Evolutionary conservation across 2,113 vertebrate genomes (phyloP), one percentile per base, ranked within the genome.

Genomic region (Plecotus auritus): DNA sequence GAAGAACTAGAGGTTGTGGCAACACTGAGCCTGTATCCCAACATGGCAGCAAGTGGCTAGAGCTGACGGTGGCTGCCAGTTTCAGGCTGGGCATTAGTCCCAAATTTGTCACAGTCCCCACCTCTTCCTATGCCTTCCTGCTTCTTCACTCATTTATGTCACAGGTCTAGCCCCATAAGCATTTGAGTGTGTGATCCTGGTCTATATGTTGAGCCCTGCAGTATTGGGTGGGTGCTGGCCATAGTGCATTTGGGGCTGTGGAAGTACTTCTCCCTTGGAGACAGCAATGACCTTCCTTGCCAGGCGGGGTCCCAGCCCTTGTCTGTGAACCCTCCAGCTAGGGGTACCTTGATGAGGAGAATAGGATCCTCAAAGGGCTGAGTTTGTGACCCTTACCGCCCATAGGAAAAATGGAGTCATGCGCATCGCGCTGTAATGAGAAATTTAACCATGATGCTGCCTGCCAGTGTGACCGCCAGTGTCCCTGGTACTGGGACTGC

Each of bases 401-500:
- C 49, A 0, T 51, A 99, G 98, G 98, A 90, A 81, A 89, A n/a
- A 76, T 96, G 72, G 97, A 98, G 84, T 98, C 98, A 0, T 98
- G 98, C 17, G 37, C 73, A 37, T 93, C 95, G 61, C 98, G 97
- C 10, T 99, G 98, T 92, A 94, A 97, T 28, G 97, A 97, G 83
- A 97, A 95, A 16, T 97, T 98, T 61, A 96, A 98, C 97, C 84
- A 8, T 13, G 86, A 59, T 1, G 98, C 95, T 72, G 67, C 87
- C 91, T 99, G 99, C 90, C 98, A 98, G 95, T 98, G 98, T 90
- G 98, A 99, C 78, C 12, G 42, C 0, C 37, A 73, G 26, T 98
- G 98, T 95, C 91, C 97, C 69, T 83, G 49, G 45, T 98, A 93
- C 13, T 22, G 73, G 0, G 98, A 99, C 97, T 99, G 98, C 73